Evolutionary conservation across 1,140 invertebrate genomes (phyloP), one percentile per base, ranked within the genome.

Genomic region (Sitodiplosis mosellana): DNA sequence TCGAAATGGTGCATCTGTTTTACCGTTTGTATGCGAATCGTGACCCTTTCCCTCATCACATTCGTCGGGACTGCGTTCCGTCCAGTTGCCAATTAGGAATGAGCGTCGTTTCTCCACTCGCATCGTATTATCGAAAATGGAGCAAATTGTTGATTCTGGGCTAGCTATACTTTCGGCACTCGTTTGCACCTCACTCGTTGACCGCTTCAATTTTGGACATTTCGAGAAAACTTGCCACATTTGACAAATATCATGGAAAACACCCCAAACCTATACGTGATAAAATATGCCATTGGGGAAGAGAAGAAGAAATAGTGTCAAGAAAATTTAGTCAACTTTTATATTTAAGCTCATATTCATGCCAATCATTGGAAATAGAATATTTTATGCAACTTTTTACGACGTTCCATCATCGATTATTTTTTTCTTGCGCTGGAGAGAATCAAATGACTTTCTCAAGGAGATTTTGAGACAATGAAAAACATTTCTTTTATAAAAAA

Each of bases 181-280:
- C 34, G 59, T 52, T 37, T 62, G 61, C 50, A 64, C 59, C 49
- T 76, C 74, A 54, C 72, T 75, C 15, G 68, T 68, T 37, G 70
- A 72, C 54, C 73, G 62, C 56, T 71, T 70, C 33, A 75, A 59
- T 56, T 71, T 73, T 17, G 74, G 69, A 58, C 71, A 77, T 60
- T 79, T 80, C 48, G 59, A 74, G 51, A 77, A 72, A 1, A 79
- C 73, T 15, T 77, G 70, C 77, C 77, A 80, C 53, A 78, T 79
- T 1, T 75, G 68, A 44, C 75, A 77, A 4, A 74, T 71, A 52
- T 80, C 78, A 15, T 73, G 67, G 54, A 81, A 81, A 2, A 80
- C 77, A 2, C 72, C 66, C 64, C 71, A 76, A 2, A 80, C 77
- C 77, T 81, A 50, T 19, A 7, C 5, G 14, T 14, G 14, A 5